These are phyloP conservation scores for Tokudaia tokunoshimensis DNA, from an alignment of 2,797 vertebrate genomes.

Conservation along the genomic window DNA sequence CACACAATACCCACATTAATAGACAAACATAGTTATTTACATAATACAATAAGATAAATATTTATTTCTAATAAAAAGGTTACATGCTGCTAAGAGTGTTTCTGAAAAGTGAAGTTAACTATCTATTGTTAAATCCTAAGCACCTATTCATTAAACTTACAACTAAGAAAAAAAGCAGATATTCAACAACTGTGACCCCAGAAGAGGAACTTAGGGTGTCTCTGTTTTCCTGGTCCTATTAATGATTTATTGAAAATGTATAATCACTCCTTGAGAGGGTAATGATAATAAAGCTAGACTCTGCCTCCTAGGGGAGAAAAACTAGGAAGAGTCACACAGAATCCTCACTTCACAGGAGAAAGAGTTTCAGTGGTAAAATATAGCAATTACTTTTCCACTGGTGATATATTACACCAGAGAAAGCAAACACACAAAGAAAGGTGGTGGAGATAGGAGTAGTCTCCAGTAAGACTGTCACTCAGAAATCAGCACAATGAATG, in stretches of 20 bases:
- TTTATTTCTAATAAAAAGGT: background rate
- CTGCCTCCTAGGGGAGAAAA: background rate
- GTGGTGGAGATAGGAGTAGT: background rate
- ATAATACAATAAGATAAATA: background rate
- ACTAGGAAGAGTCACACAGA: background rate
- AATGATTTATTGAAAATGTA: background rate
- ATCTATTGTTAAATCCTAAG: background rate
- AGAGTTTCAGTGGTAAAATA: background rate
- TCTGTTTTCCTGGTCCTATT: background rate
- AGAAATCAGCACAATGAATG: background rate
- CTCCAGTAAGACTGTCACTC: background rate
- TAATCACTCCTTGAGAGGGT: background rate
- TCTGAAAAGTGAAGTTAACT: background rate
- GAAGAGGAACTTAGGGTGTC: background rate
- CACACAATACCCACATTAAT: background rate
- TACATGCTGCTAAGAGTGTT: background rate
- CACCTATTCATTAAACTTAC: conserved; percentile 2
- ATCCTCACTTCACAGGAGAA: background rate
- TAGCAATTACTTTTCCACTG: background rate
- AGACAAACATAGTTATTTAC: background rate
- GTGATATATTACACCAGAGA: background rate
- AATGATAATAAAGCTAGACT: background rate
- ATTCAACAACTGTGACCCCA: background rate
- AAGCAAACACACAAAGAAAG: background rate
- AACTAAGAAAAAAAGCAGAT: background rate